phyloP scores from a whole-genome alignment of 2,888 invertebrate genomes.

The Drosophila quasianomalipes region DNA sequence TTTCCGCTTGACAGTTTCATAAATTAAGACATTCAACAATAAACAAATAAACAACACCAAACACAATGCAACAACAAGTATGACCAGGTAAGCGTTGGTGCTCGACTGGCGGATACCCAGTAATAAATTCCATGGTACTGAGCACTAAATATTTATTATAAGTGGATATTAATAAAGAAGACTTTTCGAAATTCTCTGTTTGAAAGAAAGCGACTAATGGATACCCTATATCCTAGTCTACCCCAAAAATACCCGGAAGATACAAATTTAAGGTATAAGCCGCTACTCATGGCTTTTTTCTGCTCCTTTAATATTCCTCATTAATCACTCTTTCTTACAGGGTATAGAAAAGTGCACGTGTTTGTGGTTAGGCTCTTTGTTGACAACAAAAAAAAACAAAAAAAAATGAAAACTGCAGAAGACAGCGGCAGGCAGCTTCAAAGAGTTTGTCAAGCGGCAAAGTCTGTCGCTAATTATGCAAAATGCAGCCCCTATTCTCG shows the following conservation, averaged over 20 bases:
- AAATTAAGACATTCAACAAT: conserved; percentile 81
- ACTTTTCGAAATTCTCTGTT: background rate
- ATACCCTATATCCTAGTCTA: fast-evolving
- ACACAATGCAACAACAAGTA: conserved; percentile 46
- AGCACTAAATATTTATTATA: background rate
- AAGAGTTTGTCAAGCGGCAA: conserved; percentile 81
- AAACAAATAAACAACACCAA: conserved; percentile 67
- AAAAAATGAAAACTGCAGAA: conserved; percentile 21
- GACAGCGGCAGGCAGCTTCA: conserved; percentile 65
- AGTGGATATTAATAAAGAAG: background rate
- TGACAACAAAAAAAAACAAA: conserved; percentile 6
- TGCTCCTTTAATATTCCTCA: background rate
- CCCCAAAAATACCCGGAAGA: too few relatives aligned
- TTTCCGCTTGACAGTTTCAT: conserved; percentile 71
- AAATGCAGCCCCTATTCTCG: conserved; percentile 2
- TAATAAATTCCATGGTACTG: background rate
- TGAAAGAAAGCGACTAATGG: background rate
- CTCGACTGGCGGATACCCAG: conserved; percentile 8
- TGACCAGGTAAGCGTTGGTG: background rate
- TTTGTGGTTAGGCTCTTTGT: conserved; percentile 56
- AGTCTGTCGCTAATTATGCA: conserved; percentile 82
- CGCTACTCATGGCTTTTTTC: background rate
- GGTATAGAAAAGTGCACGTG: conserved; percentile 61
- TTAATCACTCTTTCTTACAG: background rate
- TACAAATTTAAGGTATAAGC: fast-evolving